Evolutionary conservation across 2,797 vertebrate genomes (phyloP), one percentile per base, ranked within the genome.

Genomic region (Helicolenus hilgendorfi): DNA sequence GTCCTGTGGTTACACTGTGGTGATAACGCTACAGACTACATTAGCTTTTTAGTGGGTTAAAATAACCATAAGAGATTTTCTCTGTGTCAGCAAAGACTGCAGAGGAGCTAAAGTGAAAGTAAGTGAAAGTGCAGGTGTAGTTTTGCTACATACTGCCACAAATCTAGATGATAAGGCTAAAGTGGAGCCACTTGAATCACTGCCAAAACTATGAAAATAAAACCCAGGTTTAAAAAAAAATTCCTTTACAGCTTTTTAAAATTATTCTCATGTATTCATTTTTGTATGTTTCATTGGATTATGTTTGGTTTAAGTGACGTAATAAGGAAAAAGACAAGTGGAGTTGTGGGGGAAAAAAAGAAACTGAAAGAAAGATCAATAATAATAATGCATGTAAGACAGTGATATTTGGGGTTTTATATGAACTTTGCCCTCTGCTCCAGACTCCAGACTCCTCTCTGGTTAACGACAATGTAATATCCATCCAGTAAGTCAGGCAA

Each of bases 381-480:
- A 20, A 49, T 74, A 33, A 72, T 70, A 69, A 77, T 73, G 13
- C 33, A 62, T 62, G 56, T 31, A n/a, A 22, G 11, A 82, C 10
- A 3, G 2, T 67, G 33, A 63, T 70, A 22, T 83, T 27, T 68
- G 9, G 31, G 10, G 27, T 22, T 45, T 9, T 18, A 8, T 55
- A 35, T 83, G 20, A 63, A 76, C 22, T 55, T 49, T 58, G n/a
- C 24, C 20, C 64, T 59, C 15, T 29, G 15, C 22, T 53, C 24
- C 58, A 63, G 68, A 72, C 81, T 45, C 45, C 78, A 74, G 68
- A 83, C 83, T 74, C 53, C 59, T 83, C 58, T 72, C 45, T 77
- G 64, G 76, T 88, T 89, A 85, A 91, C 9, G 31, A 77, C 73
- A 74, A 31, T 55, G 26, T 78, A 87, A 87, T 22, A 72, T 60